Percentiles rank a stretch among this genome's conserved stretches.
phyloP scores from a whole-genome alignment of 2,113 vertebrate species.

The Oophaga pumilio region DNA sequence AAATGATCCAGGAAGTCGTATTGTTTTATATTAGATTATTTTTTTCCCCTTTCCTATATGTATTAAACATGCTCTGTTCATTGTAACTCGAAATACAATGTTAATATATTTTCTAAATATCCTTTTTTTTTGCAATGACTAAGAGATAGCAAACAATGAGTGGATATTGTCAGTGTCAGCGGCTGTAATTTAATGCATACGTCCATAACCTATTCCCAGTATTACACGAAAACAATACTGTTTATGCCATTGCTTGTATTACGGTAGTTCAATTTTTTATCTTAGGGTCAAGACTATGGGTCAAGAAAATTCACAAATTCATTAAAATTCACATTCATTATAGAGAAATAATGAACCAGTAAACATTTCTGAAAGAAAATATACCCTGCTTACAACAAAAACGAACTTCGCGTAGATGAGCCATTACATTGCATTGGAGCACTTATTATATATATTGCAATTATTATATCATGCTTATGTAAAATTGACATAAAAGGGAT shows the following conservation, averaged over 20 bases:
- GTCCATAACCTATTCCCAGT: conserved; percentile 23
- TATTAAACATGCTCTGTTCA: neutral
- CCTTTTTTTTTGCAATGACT: neutral
- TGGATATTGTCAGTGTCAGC: conserved; percentile 5
- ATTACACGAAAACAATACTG: conserved; percentile 27
- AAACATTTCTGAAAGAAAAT: neutral
- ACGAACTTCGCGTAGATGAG: neutral
- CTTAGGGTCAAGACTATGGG: conserved; percentile 32
- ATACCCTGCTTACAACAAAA: neutral
- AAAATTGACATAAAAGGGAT: neutral
- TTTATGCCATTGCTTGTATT: conserved; percentile 19
- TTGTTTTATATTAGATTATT: neutral
- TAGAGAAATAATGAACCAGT: neutral
- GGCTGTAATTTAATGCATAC: conserved; percentile 5
- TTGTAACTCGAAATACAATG: neutral
- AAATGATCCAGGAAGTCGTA: neutral
- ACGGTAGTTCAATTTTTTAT: conserved; percentile 27
- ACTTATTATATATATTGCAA: neutral
- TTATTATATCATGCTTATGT: neutral
- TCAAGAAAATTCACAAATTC: neutral
- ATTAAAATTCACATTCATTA: conserved; percentile 39
- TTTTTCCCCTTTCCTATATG: neutral
- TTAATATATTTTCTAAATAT: conserved; percentile 4
- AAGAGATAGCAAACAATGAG: conserved; percentile 14
- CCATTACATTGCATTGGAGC: neutral